A percentile compares a stretch with the other conserved stretches of the same genome.
Conservation (phyloP, 2,113 vertebrate genomes). For the Megaptera novaeangliae region DNA sequence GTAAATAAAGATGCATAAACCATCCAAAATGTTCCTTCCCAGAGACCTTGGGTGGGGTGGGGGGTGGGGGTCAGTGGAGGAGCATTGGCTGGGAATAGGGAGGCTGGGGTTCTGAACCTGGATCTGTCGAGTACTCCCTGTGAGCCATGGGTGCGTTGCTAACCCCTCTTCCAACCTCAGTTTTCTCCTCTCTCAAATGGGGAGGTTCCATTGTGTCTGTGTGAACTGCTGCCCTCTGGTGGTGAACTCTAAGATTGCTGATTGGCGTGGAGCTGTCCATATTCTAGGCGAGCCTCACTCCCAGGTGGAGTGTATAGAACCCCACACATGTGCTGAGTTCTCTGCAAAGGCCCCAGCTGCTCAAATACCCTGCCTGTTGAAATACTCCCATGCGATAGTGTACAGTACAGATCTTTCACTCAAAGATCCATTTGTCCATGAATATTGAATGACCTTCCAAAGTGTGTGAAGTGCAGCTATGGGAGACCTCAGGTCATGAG, state of each 20-base stretch:
- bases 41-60: not conserved
- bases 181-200: not conserved
- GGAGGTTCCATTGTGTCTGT: not conserved
- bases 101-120: not conserved
- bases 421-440: not conserved
- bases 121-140: not conserved
- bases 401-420: not conserved
- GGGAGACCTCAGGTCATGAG: not conserved
- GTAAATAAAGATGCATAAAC: not conserved
- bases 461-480: not conserved
- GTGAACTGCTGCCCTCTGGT: slow-evolving; percentile 58
- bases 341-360: not conserved
- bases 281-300: not conserved
- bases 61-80: not conserved
- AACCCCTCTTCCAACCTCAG: not conserved
- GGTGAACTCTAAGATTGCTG: not conserved
- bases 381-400: fast-evolving
- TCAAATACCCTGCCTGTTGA: not conserved
- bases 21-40: not conserved
- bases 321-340: not conserved
- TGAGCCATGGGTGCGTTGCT: not conserved
- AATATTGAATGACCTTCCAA: not conserved
- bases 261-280: fast-evolving
- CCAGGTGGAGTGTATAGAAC: not conserved
- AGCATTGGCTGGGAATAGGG: not conserved